phyloP scores from a whole-genome alignment of 2,888 invertebrate genomes.

The Rhynchonema sp. region DNA sequence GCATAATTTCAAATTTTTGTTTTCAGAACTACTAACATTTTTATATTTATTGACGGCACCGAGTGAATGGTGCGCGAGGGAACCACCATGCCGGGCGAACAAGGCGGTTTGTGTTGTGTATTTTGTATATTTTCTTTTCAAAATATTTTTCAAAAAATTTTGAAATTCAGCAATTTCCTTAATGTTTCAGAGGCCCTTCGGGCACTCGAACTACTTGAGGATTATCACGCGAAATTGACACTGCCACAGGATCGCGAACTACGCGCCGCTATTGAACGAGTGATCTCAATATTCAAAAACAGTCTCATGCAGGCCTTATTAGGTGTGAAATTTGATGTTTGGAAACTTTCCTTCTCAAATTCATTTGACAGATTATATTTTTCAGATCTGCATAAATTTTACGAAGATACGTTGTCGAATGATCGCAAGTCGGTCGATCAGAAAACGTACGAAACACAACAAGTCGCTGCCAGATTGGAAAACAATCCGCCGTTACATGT shows the following conservation, averaged over 20 bases:
- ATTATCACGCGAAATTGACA: conserved; percentile 81
- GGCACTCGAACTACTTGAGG: conserved; percentile 89
- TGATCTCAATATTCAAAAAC: conserved; percentile 94
- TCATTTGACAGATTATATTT: too few relatives aligned
- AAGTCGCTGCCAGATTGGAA: conserved; percentile 66
- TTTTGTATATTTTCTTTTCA: too few relatives aligned
- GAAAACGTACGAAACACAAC: conserved; percentile 81
- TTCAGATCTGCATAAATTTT: conserved; percentile 89
- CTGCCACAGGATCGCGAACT: conserved; percentile 80
- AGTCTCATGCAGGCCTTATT: conserved; percentile 87
- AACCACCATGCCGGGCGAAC: neutral
- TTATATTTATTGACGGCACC: too few relatives aligned
- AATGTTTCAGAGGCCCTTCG: conserved; percentile 61
- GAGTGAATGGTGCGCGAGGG: too few relatives aligned
- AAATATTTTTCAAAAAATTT: neutral
- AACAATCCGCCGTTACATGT: conserved; percentile 11
- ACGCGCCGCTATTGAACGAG: conserved; percentile 81
- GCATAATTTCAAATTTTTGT: too few relatives aligned
- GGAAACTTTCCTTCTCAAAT: neutral
- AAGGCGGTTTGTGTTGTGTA: neutral
- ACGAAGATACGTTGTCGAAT: conserved; percentile 84
- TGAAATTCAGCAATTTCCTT: neutral
- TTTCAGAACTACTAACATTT: too few relatives aligned
- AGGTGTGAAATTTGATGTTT: conserved; percentile 41
- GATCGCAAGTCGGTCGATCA: conserved; percentile 83